Conservation (phyloP, 2,888 invertebrate species). For the Drosophila mulleri region DNA sequence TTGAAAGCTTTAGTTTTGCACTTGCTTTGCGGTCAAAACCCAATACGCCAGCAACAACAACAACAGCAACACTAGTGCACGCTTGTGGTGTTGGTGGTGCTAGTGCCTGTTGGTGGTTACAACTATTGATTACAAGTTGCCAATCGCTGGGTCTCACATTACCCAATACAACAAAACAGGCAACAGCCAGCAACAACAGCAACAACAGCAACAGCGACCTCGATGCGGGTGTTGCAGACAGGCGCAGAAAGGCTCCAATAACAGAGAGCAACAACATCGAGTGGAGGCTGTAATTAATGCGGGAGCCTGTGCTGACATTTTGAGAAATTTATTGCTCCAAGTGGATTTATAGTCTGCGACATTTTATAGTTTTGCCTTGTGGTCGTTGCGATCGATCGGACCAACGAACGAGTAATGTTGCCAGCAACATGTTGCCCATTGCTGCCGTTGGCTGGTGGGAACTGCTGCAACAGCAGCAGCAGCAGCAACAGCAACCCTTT, state of each 20-base stretch:
- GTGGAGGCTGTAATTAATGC: conserved; percentile 80
- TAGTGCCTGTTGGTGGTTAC: conserved; percentile 73
- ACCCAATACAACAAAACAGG: conserved; percentile 62
- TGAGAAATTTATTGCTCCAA: conserved; percentile 81
- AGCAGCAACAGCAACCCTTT: conserved; percentile 62
- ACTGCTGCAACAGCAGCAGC: conserved; percentile 32
- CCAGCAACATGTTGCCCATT: conserved; percentile 66
- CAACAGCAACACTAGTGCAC: conserved; percentile 22
- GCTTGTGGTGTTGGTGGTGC: conserved; percentile 67
- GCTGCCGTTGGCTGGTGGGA: conserved; percentile 32
- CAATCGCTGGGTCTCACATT: conserved; percentile 73
- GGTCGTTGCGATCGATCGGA: conserved; percentile 66
- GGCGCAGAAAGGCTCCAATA: conserved; percentile 70
- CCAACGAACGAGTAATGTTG: conserved; percentile 58
- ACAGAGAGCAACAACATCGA: conserved; percentile 49
- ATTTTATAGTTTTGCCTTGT: conserved; percentile 79
- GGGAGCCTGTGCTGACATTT: conserved; percentile 82
- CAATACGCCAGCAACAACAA: conserved; percentile 48
- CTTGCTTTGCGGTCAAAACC: conserved; percentile 78
- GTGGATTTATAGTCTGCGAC: conserved; percentile 81
- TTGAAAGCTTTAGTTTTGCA: conserved; percentile 81
- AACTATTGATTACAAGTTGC: conserved; percentile 80
- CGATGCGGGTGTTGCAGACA: conserved; percentile 76
- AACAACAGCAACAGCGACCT: conserved; percentile 46
- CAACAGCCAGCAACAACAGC: conserved; percentile 24